Conservation (phyloP, 2,888 invertebrate species). For the Macrostomum cliftonense region DNA sequence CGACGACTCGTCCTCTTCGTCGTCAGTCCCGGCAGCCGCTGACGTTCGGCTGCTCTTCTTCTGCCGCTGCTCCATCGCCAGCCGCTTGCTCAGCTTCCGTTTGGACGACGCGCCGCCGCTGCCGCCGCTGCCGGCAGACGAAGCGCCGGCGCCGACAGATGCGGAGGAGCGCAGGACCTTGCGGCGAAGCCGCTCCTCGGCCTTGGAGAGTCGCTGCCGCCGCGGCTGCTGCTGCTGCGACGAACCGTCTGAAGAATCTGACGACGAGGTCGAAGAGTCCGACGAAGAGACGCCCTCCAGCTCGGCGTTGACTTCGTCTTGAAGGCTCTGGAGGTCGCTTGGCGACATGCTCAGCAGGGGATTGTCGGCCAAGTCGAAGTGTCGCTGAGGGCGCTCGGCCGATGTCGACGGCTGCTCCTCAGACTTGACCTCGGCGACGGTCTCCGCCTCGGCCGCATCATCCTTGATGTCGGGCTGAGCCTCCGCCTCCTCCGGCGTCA, state of each 20-base stretch:
- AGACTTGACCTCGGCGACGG: no score
- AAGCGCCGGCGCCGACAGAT: no score
- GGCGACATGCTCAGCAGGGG: constrained; percentile 1
- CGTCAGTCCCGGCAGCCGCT: background rate
- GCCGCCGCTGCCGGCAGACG: no score
- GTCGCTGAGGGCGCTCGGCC: background rate
- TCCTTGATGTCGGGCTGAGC: background rate
- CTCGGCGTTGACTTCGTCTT: constrained; percentile 55
- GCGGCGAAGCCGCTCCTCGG: background rate
- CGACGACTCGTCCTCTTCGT: background rate
- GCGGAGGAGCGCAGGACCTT: no score
- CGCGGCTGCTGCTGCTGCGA: no score
- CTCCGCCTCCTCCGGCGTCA: constrained; percentile 1
- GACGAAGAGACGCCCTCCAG: constrained; percentile 44
- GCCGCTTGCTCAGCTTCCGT: no score
- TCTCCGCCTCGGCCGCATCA: no score
- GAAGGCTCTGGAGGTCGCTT: constrained; percentile 72
- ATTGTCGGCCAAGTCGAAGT: constrained; percentile 2
- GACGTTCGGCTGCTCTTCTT: background rate
- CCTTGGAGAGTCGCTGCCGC: no score
- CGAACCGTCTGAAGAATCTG: no score
- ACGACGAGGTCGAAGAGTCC: constrained; percentile 23
- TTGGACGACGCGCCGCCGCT: no score
- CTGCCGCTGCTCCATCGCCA: background rate
- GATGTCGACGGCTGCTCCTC: no score